phyloP scores from a whole-genome alignment of 92 coral and sea anemone species.

The Ricordea florida region DNA sequence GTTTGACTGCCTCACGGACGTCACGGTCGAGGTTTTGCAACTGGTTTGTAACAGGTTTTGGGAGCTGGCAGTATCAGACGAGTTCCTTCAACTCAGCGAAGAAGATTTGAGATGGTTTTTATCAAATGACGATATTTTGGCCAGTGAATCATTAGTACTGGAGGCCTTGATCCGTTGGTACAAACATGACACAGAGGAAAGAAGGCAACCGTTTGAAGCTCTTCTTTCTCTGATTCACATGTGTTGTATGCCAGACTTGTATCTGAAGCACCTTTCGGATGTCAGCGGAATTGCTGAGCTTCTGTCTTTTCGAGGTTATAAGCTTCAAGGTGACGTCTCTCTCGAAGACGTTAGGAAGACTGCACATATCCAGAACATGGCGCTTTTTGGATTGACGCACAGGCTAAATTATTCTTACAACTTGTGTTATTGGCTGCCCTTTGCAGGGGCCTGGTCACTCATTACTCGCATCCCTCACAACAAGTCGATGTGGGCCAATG shows the following conservation, averaged over 20 bases:
- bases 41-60: conserved; percentile 44
- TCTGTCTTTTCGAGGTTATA: conserved; percentile 34
- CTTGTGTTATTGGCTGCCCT: conserved; percentile 65
- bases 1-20: conserved; percentile 39
- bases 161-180: conserved; percentile 62
- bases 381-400: conserved; percentile 57
- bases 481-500: conserved; percentile 45
- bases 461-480: conserved; percentile 56
- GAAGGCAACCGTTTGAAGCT: conserved; percentile 34
- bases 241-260: conserved; percentile 48
- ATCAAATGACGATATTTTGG: conserved; percentile 62
- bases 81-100: conserved; percentile 46
- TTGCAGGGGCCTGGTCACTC: conserved; percentile 65
- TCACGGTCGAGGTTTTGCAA: conserved; percentile 35
- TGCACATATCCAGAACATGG: conserved; percentile 51
- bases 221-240: conserved; percentile 50
- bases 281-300: conserved; percentile 32
- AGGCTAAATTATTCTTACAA: conserved; percentile 37
- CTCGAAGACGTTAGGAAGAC: conserved; percentile 26
- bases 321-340: conserved; percentile 43
- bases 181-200: conserved; percentile 31
- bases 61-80: conserved; percentile 37
- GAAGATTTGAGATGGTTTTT: conserved; percentile 47
- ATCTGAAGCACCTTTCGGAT: conserved; percentile 41
- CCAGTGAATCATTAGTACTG: conserved; percentile 60